phyloP scores from a whole-genome alignment of 2,797 vertebrate genomes.

The Kryptolebias ocellatus region DNA sequence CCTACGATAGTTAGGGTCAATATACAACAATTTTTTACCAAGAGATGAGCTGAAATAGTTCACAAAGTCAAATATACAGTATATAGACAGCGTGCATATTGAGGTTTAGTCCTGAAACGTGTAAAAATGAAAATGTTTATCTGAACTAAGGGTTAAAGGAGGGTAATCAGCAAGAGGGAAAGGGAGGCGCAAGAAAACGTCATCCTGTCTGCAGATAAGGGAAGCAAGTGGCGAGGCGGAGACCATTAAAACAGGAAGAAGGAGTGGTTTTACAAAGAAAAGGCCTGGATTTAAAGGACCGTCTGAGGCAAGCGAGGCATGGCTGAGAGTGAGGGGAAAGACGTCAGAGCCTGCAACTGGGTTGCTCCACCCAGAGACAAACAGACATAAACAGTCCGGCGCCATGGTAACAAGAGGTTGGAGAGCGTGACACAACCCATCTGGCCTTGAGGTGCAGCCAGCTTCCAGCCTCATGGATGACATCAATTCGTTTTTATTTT shows the following conservation, averaged over 20 bases:
- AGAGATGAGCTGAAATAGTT: no score
- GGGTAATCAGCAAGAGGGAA: not conserved
- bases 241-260: conserved; percentile 12
- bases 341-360: not conserved
- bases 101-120: no score
- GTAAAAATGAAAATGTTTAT: not conserved
- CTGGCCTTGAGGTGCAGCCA: conserved; percentile 23
- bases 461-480: conserved; percentile 25
- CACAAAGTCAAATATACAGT: no score
- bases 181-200: not conserved
- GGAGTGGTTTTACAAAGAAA: conserved; percentile 14
- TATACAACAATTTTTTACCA: no score
- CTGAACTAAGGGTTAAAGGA: not conserved
- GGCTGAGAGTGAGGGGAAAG: not conserved
- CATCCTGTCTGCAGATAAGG: not conserved
- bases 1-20: no score
- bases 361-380: conserved; percentile 26
- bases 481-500: conserved; percentile 17
- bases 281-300: not conserved
- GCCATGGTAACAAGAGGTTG: conserved; percentile 39
- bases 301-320: not conserved
- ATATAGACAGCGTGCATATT: no score
- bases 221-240: not conserved
- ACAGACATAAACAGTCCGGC: conserved; percentile 60
- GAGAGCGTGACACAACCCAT: conserved; percentile 41